Base-by-base conservation (phyloP, 2,888 invertebrate genomes). In the Eubasilissa splendida region DNA sequence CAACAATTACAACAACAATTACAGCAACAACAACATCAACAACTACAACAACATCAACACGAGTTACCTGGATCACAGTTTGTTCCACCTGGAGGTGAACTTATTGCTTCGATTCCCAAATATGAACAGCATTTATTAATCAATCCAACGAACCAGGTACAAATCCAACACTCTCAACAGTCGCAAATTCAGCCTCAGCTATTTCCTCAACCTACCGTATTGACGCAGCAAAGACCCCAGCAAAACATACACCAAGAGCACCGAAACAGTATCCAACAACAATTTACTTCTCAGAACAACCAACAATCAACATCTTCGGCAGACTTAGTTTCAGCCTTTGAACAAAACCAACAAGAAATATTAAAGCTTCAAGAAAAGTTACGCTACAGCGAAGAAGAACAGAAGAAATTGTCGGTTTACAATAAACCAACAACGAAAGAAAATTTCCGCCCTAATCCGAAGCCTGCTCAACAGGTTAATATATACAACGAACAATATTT, bases 101-200 rank as follows among this genome's bases (percentile, higher is more conserved):
- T 96, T 60, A 92, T 95, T 31, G 93, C 94, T 78, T 93, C 96
- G 22, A 92, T 96, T 80, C 93, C 96, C 7, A 95, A 95, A 88
- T 93, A 92, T 84, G 96, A 96, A 87, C 95, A 96, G 85, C 96
- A 96, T 85, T 76, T 84, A 68, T 54, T 84, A 11, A 75, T 83
- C 59, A 82, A 81, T 42, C 82, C 83, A 80, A 71, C 80, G 83
- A 33, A 85, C 84, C 50, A 84, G 85, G 42, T 81, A 65, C 85
- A 87, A 22, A 85, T 86, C 54, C 87, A 86, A 50, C 85, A 86
- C 31, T 85, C 85, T 3, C 85, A 87, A 4, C 86, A 87, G 11
- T 86, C 86, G 10, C 85, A 87, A 56, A 86, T 87, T n/a, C 87
- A 87, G 42, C 85, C 87, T 0, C 86, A 87, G 56, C 85, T 86